These are phyloP conservation scores for Aphaenogaster ashmeadi DNA, from an alignment of 1,140 invertebrate genomes.

Conservation along the genomic window DNA sequence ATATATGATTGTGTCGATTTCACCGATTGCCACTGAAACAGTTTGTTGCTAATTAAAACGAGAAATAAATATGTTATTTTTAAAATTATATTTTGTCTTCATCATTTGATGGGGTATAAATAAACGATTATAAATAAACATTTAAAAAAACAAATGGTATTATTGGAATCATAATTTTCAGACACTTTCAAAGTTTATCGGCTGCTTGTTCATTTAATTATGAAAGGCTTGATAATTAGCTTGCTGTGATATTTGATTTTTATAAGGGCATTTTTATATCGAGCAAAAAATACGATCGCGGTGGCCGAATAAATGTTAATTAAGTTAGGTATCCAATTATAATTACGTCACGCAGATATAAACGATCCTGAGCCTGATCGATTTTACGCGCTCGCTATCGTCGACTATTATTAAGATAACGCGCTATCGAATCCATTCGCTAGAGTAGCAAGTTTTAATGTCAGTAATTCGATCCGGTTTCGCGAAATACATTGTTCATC, in stretches of 20 bases:
- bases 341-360: slow-evolving; percentile 4
- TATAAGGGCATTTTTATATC: neutral
- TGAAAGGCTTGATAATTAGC: slow-evolving; percentile 2
- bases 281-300: slow-evolving; percentile 1
- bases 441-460: neutral
- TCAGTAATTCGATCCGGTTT: neutral
- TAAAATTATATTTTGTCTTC: neutral
- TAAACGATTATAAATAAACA: neutral
- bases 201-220: neutral
- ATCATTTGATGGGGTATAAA: neutral
- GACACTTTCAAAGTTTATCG: neutral
- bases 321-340: slow-evolving; percentile 22
- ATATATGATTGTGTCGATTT: neutral
- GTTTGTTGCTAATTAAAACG: neutral
- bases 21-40: neutral
- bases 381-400: neutral
- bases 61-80: neutral
- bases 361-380: slow-evolving; percentile 2
- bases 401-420: slow-evolving; percentile 21
- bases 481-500: neutral
- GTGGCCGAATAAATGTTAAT: slow-evolving; percentile 20
- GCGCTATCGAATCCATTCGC: neutral
- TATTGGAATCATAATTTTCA: neutral
- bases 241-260: neutral
- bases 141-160: neutral